Conservation (phyloP, 2,797 vertebrate genomes). For the Xenopus petersii region DNA sequence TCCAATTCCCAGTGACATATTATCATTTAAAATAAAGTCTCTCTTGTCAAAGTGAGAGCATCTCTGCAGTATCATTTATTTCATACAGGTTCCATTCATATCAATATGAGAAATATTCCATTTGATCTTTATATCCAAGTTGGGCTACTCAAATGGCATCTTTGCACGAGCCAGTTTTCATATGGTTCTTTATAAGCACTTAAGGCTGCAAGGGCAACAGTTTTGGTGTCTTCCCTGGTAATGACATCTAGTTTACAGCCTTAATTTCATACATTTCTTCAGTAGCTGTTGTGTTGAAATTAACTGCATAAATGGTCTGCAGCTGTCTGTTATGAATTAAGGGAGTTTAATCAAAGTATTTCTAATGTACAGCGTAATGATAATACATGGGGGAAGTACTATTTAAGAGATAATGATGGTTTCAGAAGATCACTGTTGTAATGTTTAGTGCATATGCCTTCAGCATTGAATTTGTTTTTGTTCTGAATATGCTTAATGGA, state of each 20-base stretch:
- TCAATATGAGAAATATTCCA: neutral
- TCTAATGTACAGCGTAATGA: constrained; percentile 97
- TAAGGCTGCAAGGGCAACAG: constrained; percentile 67
- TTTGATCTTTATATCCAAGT: neutral
- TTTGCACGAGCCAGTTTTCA: constrained; percentile 10
- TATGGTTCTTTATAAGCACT: constrained; percentile 54
- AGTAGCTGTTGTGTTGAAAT: constrained; percentile 91
- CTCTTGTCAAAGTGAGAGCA: neutral
- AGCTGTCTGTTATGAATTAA: constrained; percentile 97
- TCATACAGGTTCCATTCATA: too few relatives aligned
- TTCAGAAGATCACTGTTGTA: constrained; percentile 86
- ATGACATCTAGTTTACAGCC: constrained; percentile 81
- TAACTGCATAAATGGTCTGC: constrained; percentile 96
- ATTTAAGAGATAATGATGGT: constrained; percentile 98
- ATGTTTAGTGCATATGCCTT: constrained; percentile 84
- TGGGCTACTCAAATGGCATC: neutral
- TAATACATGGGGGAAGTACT: constrained; percentile 93
- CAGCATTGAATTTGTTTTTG: constrained; percentile 84
- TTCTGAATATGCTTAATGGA: constrained; percentile 86
- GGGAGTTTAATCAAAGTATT: constrained; percentile 99
- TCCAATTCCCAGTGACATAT: neutral
- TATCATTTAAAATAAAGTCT: constrained; percentile 4
- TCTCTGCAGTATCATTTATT: neutral
- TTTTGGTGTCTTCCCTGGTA: constrained; percentile 73
- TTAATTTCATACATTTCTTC: constrained; percentile 84